Conservation (phyloP, 2,113 vertebrate species). For the Heterocephalus glaber region DNA sequence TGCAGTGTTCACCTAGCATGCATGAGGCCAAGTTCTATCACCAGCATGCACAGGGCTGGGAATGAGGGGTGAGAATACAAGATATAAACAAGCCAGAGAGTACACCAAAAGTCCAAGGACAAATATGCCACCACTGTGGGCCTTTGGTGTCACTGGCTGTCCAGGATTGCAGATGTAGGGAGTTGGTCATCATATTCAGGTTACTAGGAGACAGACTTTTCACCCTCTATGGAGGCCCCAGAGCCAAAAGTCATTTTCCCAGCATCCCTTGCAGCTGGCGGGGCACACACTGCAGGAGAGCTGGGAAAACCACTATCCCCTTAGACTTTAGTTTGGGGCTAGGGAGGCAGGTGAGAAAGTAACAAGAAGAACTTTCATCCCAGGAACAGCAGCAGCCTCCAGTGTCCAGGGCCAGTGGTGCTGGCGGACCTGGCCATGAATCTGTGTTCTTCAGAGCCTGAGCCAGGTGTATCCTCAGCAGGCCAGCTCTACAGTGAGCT, state of each 20-base stretch:
- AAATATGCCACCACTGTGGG: background rate
- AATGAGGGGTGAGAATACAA: background rate
- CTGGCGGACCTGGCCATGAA: background rate
- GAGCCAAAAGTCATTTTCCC: background rate
- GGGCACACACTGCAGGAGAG: background rate
- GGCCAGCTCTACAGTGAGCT: background rate
- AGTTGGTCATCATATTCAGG: background rate
- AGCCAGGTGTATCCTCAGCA: rapidly evolving
- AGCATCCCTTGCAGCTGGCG: background rate
- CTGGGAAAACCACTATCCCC: background rate
- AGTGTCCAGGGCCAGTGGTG: background rate
- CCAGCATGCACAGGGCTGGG: background rate
- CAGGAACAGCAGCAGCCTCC: background rate
- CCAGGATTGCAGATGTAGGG: background rate
- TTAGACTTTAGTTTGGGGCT: background rate
- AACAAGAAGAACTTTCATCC: too few relatives aligned
- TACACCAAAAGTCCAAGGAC: background rate
- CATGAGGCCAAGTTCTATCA: background rate
- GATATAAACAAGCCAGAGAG: background rate
- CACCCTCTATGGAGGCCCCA: background rate
- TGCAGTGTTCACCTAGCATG: background rate
- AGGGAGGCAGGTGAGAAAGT: background rate
- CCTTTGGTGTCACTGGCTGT: background rate
- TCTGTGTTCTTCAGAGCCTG: background rate
- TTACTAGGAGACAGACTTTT: background rate